Evolutionary conservation across 2,113 vertebrate species (phyloP).

Genomic region (Myiopsitta monachus): DNA sequence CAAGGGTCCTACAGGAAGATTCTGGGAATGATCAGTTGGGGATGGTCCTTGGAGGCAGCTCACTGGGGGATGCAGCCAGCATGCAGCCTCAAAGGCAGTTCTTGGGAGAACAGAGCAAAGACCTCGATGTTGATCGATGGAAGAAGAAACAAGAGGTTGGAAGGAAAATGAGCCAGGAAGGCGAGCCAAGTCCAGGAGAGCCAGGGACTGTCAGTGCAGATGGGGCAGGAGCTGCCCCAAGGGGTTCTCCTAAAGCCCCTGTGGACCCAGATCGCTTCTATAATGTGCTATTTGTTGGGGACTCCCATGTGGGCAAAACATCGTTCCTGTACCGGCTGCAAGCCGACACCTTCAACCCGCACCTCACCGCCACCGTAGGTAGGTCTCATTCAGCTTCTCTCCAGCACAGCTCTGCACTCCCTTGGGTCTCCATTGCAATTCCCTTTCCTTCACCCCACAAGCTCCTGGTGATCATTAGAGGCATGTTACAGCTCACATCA

Average conservation of each 20-base stretch:
- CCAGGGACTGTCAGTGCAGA: neutral
- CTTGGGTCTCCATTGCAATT: neutral
- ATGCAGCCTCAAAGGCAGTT: neutral
- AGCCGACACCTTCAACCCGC: slow-evolving; percentile 68
- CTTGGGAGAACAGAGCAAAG: neutral
- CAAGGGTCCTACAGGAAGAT: accelerated
- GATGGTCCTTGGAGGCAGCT: neutral
- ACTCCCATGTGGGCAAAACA: slow-evolving; percentile 89
- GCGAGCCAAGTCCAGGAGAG: neutral
- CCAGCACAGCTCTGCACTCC: accelerated
- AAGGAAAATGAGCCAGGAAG: neutral
- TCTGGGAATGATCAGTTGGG: neutral
- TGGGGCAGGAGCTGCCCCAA: neutral
- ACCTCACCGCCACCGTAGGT: slow-evolving; percentile 84
- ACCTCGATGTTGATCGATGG: accelerated
- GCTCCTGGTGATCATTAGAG: neutral
- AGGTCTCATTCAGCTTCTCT: slow-evolving; percentile 44
- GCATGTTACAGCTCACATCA: neutral
- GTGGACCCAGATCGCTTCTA: slow-evolving; percentile 73
- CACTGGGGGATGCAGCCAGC: neutral
- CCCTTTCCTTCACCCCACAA: neutral
- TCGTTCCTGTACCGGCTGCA: slow-evolving; percentile 86
- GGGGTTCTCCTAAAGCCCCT: neutral
- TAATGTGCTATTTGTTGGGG: slow-evolving; percentile 87
- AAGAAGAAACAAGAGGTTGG: neutral